A percentile compares a stretch with the other conserved stretches of the same genome.
These are phyloP conservation scores for Phoxinus phoxinus DNA, from an alignment of 2,113 vertebrate genomes.

Conservation along the genomic window DNA sequence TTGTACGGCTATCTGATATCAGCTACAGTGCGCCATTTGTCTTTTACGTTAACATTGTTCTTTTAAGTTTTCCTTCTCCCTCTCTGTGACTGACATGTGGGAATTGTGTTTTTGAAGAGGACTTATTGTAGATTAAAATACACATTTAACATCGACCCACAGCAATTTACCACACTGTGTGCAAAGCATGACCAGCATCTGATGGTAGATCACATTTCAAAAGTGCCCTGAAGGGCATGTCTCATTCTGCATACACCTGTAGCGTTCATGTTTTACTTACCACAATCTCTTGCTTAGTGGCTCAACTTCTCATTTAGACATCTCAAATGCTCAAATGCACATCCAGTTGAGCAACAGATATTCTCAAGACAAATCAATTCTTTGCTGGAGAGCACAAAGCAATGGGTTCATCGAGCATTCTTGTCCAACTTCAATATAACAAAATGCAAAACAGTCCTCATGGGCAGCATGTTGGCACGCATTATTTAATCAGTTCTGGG, in stretches of 20 bases:
- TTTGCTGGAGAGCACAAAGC: constrained; percentile 47
- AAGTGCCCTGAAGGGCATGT: constrained; percentile 50
- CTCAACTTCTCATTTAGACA: constrained; percentile 13
- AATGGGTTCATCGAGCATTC: constrained; percentile 49
- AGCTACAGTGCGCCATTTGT: constrained; percentile 50
- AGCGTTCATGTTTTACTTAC: constrained; percentile 29
- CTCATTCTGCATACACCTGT: constrained; percentile 42
- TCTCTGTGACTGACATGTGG: constrained; percentile 67
- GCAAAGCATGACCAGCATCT: constrained; percentile 20
- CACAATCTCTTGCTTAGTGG: background rate
- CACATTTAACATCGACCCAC: constrained; percentile 65
- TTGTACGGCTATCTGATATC: constrained; percentile 70
- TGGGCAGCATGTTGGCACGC: constrained; percentile 64
- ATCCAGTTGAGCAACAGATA: background rate
- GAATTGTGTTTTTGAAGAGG: constrained; percentile 70
- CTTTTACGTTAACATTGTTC: constrained; percentile 69
- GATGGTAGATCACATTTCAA: constrained; percentile 68
- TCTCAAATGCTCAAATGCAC: constrained; percentile 20
- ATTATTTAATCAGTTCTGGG: constrained; percentile 72
- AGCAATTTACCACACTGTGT: background rate
- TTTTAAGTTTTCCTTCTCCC: constrained; percentile 64
- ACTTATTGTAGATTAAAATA: constrained; percentile 74
- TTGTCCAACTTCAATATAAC: constrained; percentile 57
- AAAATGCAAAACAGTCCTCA: constrained; percentile 62
- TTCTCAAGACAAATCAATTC: background rate